phyloP scores from a whole-genome alignment of 2,888 invertebrate species.

The Agelastica alni region DNA sequence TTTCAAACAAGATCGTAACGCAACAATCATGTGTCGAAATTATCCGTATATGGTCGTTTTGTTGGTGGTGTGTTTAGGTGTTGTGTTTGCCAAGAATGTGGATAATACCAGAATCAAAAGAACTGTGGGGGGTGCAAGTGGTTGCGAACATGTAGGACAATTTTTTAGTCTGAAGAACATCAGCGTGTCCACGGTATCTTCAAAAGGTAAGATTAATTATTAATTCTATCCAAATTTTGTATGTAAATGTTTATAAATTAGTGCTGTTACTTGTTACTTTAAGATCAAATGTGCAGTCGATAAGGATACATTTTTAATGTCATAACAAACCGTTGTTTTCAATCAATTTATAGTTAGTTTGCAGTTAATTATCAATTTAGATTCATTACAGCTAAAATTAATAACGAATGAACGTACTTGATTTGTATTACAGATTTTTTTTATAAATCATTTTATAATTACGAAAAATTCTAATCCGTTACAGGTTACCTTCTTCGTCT shows the following conservation, averaged over 20 bases:
- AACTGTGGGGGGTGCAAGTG: constrained; percentile 30
- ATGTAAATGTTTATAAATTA: too few species aligned
- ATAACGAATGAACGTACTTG: not conserved
- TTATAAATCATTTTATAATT: too few species aligned
- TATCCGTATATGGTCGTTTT: constrained; percentile 9
- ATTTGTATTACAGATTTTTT: not conserved
- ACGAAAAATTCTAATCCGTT: too few species aligned
- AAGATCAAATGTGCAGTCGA: not conserved
- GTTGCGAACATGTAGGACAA: constrained; percentile 42
- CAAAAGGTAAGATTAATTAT: constrained; percentile 35
- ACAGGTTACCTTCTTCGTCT: too few species aligned
- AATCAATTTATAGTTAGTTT: not conserved
- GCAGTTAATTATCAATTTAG: constrained; percentile 4
- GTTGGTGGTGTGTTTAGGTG: constrained; percentile 40
- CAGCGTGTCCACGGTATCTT: constrained; percentile 29
- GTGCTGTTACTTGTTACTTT: too few species aligned
- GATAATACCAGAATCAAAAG: constrained; percentile 35
- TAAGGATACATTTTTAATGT: not conserved
- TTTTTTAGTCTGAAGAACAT: constrained; percentile 44
- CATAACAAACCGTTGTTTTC: not conserved
- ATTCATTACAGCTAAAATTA: constrained; percentile 1
- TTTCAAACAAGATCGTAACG: not conserved
- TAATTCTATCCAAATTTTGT: not conserved
- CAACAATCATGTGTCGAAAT: not conserved
- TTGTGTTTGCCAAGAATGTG: constrained; percentile 42